These are phyloP conservation scores for Aporophyla lueneburgensis DNA, from an alignment of 2,888 invertebrate species.

Conservation along the genomic window DNA sequence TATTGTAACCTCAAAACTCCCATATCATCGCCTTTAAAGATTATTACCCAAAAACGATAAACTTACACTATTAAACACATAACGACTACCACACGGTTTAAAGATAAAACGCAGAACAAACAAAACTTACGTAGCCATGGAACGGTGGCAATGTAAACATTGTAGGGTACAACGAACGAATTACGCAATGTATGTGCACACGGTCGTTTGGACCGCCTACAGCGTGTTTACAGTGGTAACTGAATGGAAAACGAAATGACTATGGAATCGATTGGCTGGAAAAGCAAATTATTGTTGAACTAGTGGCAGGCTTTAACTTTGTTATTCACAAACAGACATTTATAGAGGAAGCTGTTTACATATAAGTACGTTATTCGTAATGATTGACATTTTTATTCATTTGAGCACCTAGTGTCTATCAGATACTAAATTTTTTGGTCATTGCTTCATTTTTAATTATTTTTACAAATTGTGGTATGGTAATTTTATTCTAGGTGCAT, in stretches of 20 bases:
- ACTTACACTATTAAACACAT: too few relatives aligned
- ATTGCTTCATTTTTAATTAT: too few relatives aligned
- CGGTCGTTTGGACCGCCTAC: slow-evolving; percentile 39
- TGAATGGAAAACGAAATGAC: slow-evolving; percentile 61
- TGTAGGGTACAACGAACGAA: slow-evolving; percentile 42
- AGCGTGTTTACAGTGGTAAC: slow-evolving; percentile 60
- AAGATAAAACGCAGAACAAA: slow-evolving; percentile 32
- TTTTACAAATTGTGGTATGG: too few relatives aligned
- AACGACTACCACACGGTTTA: not conserved
- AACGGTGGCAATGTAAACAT: slow-evolving; percentile 48
- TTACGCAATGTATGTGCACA: slow-evolving; percentile 51
- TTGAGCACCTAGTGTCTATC: too few relatives aligned
- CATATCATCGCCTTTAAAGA: not conserved
- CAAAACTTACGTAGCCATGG: slow-evolving; percentile 21
- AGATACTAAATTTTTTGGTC: too few relatives aligned
- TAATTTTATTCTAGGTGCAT: too few relatives aligned
- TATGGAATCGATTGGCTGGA: slow-evolving; percentile 52
- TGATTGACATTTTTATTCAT: not conserved
- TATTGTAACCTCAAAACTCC: not conserved
- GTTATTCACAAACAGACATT: slow-evolving; percentile 12
- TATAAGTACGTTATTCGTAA: not conserved
- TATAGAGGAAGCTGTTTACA: slow-evolving; percentile 15
- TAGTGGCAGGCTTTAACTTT: slow-evolving; percentile 23
- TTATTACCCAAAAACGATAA: not conserved
- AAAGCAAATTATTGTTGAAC: slow-evolving; percentile 57